A percentile compares a stretch with the other conserved stretches of the same genome.
Conservation (phyloP, 2,888 invertebrate genomes). For the Zootermopsis nevadensis region DNA sequence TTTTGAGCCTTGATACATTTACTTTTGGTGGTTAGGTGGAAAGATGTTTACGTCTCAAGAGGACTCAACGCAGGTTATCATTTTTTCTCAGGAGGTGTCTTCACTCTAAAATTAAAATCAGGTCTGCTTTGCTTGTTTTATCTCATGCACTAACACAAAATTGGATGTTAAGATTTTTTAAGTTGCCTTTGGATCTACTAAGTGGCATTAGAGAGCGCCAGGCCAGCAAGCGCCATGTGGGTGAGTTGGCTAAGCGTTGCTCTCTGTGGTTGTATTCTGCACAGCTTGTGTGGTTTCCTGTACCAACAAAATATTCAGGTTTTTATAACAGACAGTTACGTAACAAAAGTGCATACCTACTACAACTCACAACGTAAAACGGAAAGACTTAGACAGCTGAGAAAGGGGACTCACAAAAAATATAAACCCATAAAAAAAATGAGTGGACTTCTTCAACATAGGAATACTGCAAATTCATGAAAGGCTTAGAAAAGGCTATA, state of each 20-base stretch:
- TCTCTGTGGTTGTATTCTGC: slow-evolving; percentile 71
- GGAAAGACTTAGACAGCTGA: too few relatives aligned
- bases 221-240: slow-evolving; percentile 28
- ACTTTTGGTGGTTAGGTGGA: slow-evolving; percentile 45
- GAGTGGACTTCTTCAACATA: too few relatives aligned
- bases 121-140: slow-evolving; percentile 52
- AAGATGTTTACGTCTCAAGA: slow-evolving; percentile 32
- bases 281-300: slow-evolving; percentile 69
- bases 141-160: slow-evolving; percentile 55
- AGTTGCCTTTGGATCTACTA: slow-evolving; percentile 52
- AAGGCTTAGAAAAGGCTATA: too few relatives aligned
- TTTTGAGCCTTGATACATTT: slow-evolving; percentile 52
- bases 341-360: too few relatives aligned
- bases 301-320: slow-evolving; percentile 52
- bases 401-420: too few relatives aligned
- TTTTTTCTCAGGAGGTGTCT: slow-evolving; percentile 52
- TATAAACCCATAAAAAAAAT: too few relatives aligned
- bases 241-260: slow-evolving; percentile 66
- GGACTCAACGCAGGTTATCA: slow-evolving; percentile 39
- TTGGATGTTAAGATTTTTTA: slow-evolving; percentile 52
- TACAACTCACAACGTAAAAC: too few relatives aligned
- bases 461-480: too few relatives aligned
- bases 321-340: too few relatives aligned
- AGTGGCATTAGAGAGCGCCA: slow-evolving; percentile 47
- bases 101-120: slow-evolving; percentile 52